Evolutionary conservation across 2,113 vertebrate genomes (phyloP).

Genomic region (Callospermophilus lateralis): DNA sequence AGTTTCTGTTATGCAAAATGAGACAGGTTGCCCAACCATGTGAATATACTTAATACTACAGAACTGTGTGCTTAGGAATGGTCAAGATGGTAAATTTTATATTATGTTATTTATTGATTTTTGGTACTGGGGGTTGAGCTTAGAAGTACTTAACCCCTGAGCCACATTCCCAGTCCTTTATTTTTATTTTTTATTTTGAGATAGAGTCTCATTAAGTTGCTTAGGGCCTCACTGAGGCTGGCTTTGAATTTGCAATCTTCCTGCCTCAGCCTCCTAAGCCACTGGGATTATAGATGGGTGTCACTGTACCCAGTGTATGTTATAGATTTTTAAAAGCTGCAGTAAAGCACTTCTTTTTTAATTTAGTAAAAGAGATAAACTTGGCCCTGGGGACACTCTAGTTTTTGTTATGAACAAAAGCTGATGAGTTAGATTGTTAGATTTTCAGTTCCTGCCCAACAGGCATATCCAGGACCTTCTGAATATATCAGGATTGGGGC

Average conservation of each 20-base stretch:
- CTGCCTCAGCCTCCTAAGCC: too few relatives aligned
- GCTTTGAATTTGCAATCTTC: too few relatives aligned
- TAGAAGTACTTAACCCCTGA: too few relatives aligned
- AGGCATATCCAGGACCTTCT: background rate
- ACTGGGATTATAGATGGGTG: too few relatives aligned
- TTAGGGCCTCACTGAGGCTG: too few relatives aligned
- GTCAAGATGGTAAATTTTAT: background rate
- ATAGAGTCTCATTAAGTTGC: too few relatives aligned
- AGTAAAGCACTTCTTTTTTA: background rate
- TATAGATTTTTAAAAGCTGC: background rate
- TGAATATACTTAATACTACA: background rate
- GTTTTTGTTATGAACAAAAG: slow-evolving; percentile 9
- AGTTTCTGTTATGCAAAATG: slow-evolving; percentile 31
- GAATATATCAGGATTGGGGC: background rate
- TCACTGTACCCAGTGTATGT: background rate
- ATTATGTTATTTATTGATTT: too few relatives aligned
- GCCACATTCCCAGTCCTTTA: too few relatives aligned
- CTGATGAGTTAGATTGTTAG: background rate
- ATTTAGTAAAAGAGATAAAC: background rate
- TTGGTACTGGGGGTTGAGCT: too few relatives aligned
- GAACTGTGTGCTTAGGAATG: background rate
- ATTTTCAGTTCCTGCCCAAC: background rate
- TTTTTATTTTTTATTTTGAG: too few relatives aligned
- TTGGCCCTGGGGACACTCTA: background rate
- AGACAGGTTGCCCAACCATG: background rate